These are phyloP conservation scores for Romanogobio albipinnatus DNA, from an alignment of 2,113 vertebrate species.

Conservation along the genomic window DNA sequence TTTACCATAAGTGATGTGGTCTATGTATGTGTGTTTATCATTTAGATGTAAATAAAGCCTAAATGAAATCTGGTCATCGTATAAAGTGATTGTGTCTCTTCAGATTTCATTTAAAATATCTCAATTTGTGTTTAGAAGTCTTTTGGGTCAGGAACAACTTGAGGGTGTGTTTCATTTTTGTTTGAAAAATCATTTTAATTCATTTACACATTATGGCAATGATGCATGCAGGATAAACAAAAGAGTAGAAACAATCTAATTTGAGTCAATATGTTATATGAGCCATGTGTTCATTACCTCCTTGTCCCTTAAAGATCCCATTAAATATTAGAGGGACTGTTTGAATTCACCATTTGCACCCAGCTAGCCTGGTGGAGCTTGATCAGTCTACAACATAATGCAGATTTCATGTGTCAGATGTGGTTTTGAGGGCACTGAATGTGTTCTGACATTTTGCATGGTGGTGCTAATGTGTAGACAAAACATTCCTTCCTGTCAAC, in stretches of 20 bases:
- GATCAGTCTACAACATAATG: not conserved
- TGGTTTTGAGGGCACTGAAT: too few species aligned
- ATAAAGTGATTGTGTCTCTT: too few species aligned
- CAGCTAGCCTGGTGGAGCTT: not conserved
- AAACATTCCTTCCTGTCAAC: not conserved
- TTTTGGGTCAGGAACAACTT: too few species aligned
- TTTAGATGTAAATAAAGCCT: not conserved
- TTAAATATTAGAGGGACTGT: not conserved
- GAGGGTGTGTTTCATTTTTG: not conserved
- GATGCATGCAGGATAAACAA: not conserved
- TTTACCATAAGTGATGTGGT: too few species aligned
- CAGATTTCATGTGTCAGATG: not conserved
- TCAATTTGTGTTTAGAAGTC: not conserved
- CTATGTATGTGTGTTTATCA: too few species aligned
- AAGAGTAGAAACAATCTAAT: not conserved
- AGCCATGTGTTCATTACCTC: not conserved
- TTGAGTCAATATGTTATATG: not conserved
- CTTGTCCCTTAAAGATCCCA: not conserved
- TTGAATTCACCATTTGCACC: not conserved
- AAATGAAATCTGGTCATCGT: too few species aligned
- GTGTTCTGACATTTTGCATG: too few species aligned
- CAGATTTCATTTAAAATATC: too few species aligned
- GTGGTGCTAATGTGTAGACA: too few species aligned
- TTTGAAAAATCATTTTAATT: not conserved
- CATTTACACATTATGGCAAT: not conserved